Evolutionary conservation across 64 coral and sea anemone species (phyloP), one percentile per base, ranked within the genome.

Genomic region (Dendronephthya gigantea): DNA sequence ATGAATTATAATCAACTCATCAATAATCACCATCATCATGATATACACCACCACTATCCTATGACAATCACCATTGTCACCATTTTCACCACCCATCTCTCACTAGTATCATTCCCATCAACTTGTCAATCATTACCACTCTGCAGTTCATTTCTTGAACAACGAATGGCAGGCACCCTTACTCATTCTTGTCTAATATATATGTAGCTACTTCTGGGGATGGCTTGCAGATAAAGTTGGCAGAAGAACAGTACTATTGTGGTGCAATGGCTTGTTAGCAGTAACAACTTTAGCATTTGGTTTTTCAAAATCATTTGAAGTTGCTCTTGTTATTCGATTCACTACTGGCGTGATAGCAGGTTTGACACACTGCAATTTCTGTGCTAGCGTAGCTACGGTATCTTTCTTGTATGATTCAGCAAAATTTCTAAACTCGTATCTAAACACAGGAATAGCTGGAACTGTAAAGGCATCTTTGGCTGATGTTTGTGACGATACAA

Each of bases 121-220:
- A n/a, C n/a, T n/a, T n/a, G n/a, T n/a, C n/a, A n/a, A n/a, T n/a
- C n/a, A n/a, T n/a, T n/a, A n/a, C n/a, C n/a, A n/a, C 41, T 45
- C 41, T 45, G 41, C 11, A 45, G 41, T 45, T 45, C 41, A 45
- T 45, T 45, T 45, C 41, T 45, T 45, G 41, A 45, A 45, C 41
- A 45, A 45, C 30, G 17, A 16, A 31, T 35, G 6, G 7, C 68
- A 17, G 22, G 5, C n/a, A 70, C 29, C 0, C 3, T 34, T 49
- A 29, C 25, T 49, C 30, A 29, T 2, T 12, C 39, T 5, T 40
- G 19, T 5, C 19, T 35, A 25, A 35, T 39, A 9, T 6, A 25
- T 27, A 3, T 83, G 7, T 48, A 92, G 90, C 29, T 92, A 92
- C 47, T 92, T 92, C 30, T 92, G 90, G 90, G 90, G 90, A 27